A percentile compares a stretch with the other conserved stretches of the same genome.
phyloP scores from a whole-genome alignment of 2,113 vertebrate genomes.

The Scytalopus superciliaris region DNA sequence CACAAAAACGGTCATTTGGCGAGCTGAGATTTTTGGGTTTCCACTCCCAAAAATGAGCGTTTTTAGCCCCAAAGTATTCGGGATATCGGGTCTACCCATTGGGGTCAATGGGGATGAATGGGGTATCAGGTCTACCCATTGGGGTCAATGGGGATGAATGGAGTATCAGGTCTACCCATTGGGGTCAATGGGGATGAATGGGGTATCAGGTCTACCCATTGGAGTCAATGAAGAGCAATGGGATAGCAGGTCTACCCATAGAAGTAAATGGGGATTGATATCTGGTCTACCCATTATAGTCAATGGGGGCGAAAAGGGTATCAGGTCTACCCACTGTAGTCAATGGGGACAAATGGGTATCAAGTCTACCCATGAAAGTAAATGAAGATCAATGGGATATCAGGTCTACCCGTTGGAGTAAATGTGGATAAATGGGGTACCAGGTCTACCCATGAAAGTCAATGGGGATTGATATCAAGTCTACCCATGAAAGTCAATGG shows the following conservation, averaged over 20 bases:
- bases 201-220: background rate
- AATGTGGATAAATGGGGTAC: too few relatives aligned
- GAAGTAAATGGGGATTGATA: too few relatives aligned
- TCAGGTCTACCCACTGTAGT: background rate
- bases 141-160: too few relatives aligned
- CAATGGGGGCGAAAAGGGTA: too few relatives aligned
- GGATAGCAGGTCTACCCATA: background rate
- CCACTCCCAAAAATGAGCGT: accelerated
- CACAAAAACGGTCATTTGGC: accelerated
- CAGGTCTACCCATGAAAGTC: background rate
- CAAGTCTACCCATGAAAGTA: background rate
- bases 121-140: background rate
- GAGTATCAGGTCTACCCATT: background rate
- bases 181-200: accelerated
- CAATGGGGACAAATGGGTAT: accelerated
- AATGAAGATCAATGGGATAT: accelerated
- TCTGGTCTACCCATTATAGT: background rate
- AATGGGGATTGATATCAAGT: too few relatives aligned
- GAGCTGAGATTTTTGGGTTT: accelerated
- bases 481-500: accelerated
- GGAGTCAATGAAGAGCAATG: accelerated
- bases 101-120: too few relatives aligned
- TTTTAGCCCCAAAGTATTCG: accelerated
- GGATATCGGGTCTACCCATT: background rate
- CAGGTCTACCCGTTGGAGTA: background rate